Evolutionary conservation across 2,888 invertebrate genomes (phyloP), one percentile per base, ranked within the genome.

Genomic region (Theodoxus fluviatilis): DNA sequence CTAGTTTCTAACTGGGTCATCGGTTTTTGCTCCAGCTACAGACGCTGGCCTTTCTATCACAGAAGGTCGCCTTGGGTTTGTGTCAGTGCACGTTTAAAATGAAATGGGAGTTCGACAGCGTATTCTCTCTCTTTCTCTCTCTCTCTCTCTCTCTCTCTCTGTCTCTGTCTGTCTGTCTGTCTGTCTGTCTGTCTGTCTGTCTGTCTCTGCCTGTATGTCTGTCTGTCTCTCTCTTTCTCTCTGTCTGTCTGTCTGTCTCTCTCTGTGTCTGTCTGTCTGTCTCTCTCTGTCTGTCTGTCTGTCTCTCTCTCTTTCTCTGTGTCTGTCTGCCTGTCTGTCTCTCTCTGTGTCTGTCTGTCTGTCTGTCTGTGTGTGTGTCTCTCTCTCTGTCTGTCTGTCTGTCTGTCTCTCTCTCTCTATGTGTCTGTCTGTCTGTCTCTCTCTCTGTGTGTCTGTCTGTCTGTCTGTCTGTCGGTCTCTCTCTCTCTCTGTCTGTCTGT

Each of bases 401-500:
- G 15, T 68, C 37, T 35, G 3, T 38, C n/a, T 63, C 35, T 63
- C n/a, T n/a, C 15, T 68, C 28, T 57, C 22, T 35, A 2, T 35
- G 3, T 68, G 40, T 57, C 1, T 18, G 18, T 52, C 49, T 35
- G 18, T n/a, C 59, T 59, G 18, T 22, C 40, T 40, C 18, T 40
- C n/a, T 38, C 37, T 43, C 47, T 40, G 3, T 63, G 59, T 43
- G 15, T 38, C 43, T 66, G 49, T 43, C 47, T 40, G 61, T 71
- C 38, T 37, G 25, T 63, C 38, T 52, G 40, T 43, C 43, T 68
- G 25, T 65, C 25, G 38, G 59, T 59, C 47, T 69, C 71, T 59
- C 61, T 43, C 49, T 55, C 66, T 63, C 64, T 68, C 35, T 59
- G 28, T 57, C 61, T 43, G 18, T 38, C 47, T 40, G 66, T 49